phyloP scores from a whole-genome alignment of 2,113 vertebrate genomes.

The Gavia stellata region DNA sequence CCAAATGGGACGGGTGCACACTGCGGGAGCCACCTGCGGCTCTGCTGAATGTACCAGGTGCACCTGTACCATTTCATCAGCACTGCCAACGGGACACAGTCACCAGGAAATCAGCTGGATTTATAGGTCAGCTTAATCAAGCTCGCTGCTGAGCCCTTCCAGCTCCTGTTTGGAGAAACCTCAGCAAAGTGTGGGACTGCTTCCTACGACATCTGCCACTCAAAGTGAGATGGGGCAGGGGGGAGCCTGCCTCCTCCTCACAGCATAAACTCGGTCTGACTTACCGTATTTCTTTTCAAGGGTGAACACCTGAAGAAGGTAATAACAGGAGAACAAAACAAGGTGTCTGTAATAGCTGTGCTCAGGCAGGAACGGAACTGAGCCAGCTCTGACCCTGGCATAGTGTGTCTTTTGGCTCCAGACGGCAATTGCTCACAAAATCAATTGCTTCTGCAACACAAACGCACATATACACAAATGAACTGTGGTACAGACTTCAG shows the following conservation, averaged over 20 bases:
- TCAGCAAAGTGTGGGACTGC: neutral
- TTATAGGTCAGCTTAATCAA: neutral
- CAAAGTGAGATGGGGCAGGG: neutral
- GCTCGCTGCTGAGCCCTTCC: neutral
- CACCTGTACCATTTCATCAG: neutral
- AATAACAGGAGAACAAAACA: constrained; percentile 4
- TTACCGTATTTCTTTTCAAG: neutral
- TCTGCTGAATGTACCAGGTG: neutral
- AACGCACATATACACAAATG: neutral
- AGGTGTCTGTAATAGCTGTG: constrained; percentile 36
- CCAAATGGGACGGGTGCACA: neutral
- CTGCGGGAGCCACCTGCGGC: neutral
- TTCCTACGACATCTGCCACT: neutral
- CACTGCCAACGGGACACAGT: neutral
- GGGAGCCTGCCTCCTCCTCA: neutral
- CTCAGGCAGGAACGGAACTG: neutral
- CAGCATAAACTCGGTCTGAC: neutral
- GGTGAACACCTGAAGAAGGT: constrained; percentile 25
- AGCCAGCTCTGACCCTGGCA: constrained; percentile 45
- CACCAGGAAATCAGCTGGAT: neutral
- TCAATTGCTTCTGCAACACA: constrained; percentile 38
- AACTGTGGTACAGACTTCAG: constrained; percentile 57
- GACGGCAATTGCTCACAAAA: constrained; percentile 47
- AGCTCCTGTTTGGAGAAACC: neutral
- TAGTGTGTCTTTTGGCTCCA: constrained; percentile 49